phyloP scores from a whole-genome alignment of 2,113 vertebrate species.

The Tragulus kanchil region DNA sequence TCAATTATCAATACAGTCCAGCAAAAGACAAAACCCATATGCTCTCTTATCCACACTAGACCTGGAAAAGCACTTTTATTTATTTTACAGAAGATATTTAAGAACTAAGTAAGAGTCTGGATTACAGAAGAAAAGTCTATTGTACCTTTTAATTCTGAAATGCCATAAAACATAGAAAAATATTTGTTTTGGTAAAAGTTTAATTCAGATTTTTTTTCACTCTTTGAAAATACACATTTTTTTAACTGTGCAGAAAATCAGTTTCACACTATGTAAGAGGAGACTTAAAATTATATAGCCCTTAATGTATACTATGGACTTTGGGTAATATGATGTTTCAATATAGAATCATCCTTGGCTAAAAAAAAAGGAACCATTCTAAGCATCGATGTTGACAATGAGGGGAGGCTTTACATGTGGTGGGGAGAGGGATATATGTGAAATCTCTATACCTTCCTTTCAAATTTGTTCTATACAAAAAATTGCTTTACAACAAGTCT shows the following conservation, averaged over 20 bases:
- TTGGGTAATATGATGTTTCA: not conserved
- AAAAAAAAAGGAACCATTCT: not conserved
- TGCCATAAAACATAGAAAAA: not conserved
- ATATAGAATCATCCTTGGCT: not conserved
- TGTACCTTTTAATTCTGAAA: constrained; percentile 4
- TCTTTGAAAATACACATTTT: not conserved
- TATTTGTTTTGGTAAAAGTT: not conserved
- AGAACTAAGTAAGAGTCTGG: not conserved
- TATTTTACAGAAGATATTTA: not conserved
- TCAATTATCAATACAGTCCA: not conserved
- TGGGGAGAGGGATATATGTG: not conserved
- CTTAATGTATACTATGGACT: not conserved
- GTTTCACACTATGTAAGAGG: not conserved
- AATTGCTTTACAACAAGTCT: not conserved
- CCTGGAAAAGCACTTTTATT: not conserved
- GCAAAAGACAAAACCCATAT: not conserved
- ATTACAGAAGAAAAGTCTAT: not conserved
- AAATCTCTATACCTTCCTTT: not conserved
- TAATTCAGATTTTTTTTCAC: not conserved
- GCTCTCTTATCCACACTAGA: not conserved
- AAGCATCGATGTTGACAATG: not conserved
- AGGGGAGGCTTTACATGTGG: not conserved
- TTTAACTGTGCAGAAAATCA: not conserved
- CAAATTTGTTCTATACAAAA: not conserved
- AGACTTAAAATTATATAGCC: not conserved